phyloP scores from a whole-genome alignment of 2,888 invertebrate genomes.

The Harpalus rufipes region DNA sequence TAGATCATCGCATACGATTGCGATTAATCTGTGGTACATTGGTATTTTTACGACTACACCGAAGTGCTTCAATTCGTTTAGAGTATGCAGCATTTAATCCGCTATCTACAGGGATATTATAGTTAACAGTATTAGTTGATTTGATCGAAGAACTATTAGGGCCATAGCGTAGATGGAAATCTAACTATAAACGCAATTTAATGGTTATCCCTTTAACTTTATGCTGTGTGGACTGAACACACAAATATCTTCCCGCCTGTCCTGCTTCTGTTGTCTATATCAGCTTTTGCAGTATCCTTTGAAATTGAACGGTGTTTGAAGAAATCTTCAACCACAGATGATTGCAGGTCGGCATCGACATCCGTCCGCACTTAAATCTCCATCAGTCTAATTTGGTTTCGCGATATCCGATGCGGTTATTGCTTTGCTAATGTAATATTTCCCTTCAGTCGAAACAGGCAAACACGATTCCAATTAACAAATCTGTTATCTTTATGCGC shows the following conservation, averaged over 20 bases:
- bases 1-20: too few relatives aligned
- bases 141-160: too few relatives aligned
- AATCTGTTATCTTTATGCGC: slow-evolving; percentile 14
- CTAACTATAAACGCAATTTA: too few relatives aligned
- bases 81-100: too few relatives aligned
- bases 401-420: slow-evolving; percentile 8
- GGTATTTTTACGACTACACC: too few relatives aligned
- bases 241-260: neutral
- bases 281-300: slow-evolving; percentile 9
- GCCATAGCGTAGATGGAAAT: too few relatives aligned
- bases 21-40: too few relatives aligned
- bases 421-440: slow-evolving; percentile 32
- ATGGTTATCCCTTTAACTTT: too few relatives aligned
- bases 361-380: neutral
- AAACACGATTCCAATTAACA: neutral
- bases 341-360: neutral
- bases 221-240: too few relatives aligned
- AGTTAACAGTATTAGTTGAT: too few relatives aligned
- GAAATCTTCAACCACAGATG: slow-evolving; percentile 35
- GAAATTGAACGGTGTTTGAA: slow-evolving; percentile 36
- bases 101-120: too few relatives aligned
- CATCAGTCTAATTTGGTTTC: slow-evolving; percentile 38
- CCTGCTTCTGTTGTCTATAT: slow-evolving; percentile 1
- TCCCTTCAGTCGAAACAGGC: neutral
- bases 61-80: too few relatives aligned